Evolutionary conservation across 1,140 invertebrate species (phyloP).

Genomic region (Sitophilus oryzae): DNA sequence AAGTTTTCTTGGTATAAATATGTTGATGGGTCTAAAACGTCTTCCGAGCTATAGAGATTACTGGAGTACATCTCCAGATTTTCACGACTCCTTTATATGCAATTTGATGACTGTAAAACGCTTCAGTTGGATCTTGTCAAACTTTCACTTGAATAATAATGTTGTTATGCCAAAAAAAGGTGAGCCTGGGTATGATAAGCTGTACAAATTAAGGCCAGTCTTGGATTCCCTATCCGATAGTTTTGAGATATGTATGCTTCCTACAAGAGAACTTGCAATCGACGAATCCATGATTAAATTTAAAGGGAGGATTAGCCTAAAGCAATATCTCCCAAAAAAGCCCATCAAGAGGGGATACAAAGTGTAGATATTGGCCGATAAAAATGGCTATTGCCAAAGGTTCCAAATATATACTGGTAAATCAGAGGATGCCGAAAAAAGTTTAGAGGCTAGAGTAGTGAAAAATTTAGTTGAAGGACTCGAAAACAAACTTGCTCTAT

Average conservation of each 20-base stretch:
- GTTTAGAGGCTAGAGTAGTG: slow-evolving; percentile 37
- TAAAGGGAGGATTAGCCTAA: slow-evolving; percentile 29
- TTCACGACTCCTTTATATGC: slow-evolving; percentile 14
- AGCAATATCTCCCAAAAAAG: slow-evolving; percentile 34
- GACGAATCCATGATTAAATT: slow-evolving; percentile 37
- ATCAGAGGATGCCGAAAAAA: slow-evolving; percentile 19
- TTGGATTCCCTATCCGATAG: slow-evolving; percentile 1
- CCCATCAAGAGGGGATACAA: too few species aligned
- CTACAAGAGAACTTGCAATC: slow-evolving; percentile 3
- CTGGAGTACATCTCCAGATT: slow-evolving; percentile 9
- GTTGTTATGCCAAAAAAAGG: background rate
- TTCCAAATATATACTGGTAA: slow-evolving; percentile 45
- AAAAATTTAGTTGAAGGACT: slow-evolving; percentile 22
- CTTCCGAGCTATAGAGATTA: slow-evolving; percentile 20
- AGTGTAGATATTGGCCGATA: slow-evolving; percentile 35
- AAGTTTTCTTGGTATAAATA: slow-evolving; percentile 20
- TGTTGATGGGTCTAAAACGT: slow-evolving; percentile 22
- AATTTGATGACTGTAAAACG: slow-evolving; percentile 5
- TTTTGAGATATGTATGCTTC: background rate
- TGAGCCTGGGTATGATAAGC: slow-evolving; percentile 29
- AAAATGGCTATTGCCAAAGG: slow-evolving; percentile 40
- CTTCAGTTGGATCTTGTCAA: slow-evolving; percentile 10
- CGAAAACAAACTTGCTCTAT: slow-evolving; percentile 36
- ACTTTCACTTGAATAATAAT: slow-evolving; percentile 20
- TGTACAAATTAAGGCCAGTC: slow-evolving; percentile 25